A percentile compares a stretch with the other conserved stretches of the same genome.
phyloP scores from a whole-genome alignment of 2,888 invertebrate species.

The Cotesia congregata region DNA sequence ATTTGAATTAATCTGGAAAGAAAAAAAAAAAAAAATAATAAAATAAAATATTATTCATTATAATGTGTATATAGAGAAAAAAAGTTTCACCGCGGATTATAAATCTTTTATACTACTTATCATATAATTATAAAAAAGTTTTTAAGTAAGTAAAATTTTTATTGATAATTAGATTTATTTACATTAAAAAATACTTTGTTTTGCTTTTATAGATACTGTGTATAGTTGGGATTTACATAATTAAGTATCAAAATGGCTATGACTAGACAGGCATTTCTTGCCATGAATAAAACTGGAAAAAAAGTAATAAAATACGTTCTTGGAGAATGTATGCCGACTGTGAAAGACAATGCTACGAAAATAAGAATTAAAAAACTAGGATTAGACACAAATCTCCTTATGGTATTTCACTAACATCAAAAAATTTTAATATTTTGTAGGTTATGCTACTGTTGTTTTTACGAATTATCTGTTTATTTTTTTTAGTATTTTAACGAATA shows the following conservation, averaged over 20 bases:
- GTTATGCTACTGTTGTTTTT: slow-evolving; percentile 48
- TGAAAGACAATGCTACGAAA: slow-evolving; percentile 84
- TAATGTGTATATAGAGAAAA: too few species aligned
- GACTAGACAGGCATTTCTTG: slow-evolving; percentile 34
- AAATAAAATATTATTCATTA: too few species aligned
- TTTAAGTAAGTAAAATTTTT: too few species aligned
- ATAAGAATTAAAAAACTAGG: slow-evolving; percentile 82
- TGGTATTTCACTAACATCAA: slow-evolving; percentile 74
- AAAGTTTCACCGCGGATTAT: too few species aligned
- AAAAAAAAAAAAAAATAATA: too few species aligned
- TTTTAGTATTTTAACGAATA: slow-evolving; percentile 85
- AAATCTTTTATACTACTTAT: too few species aligned
- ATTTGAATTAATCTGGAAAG: too few species aligned
- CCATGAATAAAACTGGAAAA: slow-evolving; percentile 6
- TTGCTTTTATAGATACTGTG: too few species aligned
- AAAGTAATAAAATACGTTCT: slow-evolving; percentile 69
- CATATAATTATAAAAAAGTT: too few species aligned
- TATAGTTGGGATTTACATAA: background rate
- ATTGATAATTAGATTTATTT: too few species aligned
- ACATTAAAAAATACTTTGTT: too few species aligned
- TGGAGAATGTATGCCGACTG: slow-evolving; percentile 84
- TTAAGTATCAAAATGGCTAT: background rate
- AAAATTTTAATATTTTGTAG: slow-evolving; percentile 44
- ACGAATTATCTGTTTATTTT: slow-evolving; percentile 21
- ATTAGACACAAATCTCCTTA: slow-evolving; percentile 81